phyloP scores from a whole-genome alignment of 2,113 vertebrate species.

The Pogonocichla stellata region DNA sequence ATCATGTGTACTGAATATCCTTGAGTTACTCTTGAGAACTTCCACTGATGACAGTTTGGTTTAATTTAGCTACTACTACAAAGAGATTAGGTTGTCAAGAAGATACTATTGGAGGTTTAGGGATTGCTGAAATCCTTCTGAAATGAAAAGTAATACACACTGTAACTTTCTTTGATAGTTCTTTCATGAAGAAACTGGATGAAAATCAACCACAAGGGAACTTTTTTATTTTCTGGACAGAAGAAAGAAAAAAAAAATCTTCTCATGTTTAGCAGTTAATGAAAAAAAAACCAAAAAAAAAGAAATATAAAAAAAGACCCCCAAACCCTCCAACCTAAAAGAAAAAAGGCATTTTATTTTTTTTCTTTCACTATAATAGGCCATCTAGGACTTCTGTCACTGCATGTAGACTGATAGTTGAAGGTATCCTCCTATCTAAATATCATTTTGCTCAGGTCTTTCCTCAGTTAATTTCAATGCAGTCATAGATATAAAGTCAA shows the following conservation, averaged over 20 bases:
- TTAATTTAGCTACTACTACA: slow-evolving; percentile 57
- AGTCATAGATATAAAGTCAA: background rate
- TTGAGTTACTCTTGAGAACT: slow-evolving; percentile 43
- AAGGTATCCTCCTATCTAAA: background rate
- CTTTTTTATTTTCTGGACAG: background rate
- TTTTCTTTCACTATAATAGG: background rate
- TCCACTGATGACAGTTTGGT: slow-evolving; percentile 54
- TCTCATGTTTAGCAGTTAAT: background rate
- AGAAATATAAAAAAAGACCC: background rate
- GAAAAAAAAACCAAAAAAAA: no score
- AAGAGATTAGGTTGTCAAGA: slow-evolving; percentile 60
- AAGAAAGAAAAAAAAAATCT: background rate
- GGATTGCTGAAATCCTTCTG: slow-evolving; percentile 56
- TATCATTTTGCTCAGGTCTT: background rate
- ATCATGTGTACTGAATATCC: slow-evolving; percentile 5
- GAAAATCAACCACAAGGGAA: slow-evolving; percentile 21
- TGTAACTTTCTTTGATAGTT: slow-evolving; percentile 48
- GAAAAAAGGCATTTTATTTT: background rate
- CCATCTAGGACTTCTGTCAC: background rate
- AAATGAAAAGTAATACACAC: slow-evolving; percentile 52
- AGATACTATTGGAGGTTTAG: slow-evolving; percentile 40
- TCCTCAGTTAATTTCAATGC: background rate
- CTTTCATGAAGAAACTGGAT: slow-evolving; percentile 33
- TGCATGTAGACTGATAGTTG: background rate
- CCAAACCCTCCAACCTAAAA: background rate